These are phyloP conservation scores for Zaprionus lineosus DNA, from an alignment of 2,888 invertebrate species.

Conservation along the genomic window DNA sequence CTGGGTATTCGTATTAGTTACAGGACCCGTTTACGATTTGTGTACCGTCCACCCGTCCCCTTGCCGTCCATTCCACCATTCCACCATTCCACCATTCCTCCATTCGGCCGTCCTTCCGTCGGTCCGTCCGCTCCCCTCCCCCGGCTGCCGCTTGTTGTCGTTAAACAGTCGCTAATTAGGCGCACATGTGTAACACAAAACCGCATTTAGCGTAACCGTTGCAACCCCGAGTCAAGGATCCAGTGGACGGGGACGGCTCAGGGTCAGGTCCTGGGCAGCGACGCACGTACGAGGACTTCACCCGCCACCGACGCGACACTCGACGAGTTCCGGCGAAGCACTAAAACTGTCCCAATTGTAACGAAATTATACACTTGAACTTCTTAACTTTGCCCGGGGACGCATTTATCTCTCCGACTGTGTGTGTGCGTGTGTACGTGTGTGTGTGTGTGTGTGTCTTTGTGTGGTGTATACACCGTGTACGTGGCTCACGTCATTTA, in stretches of 20 bases:
- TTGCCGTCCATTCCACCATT: no score
- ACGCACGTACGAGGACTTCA: conserved; percentile 15
- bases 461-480: conserved; percentile 13
- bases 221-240: conserved; percentile 23
- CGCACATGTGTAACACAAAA: conserved; percentile 80
- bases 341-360: conserved; percentile 76
- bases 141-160: conserved; percentile 40
- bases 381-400: conserved; percentile 60
- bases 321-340: conserved; percentile 68
- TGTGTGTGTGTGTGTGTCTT: conserved; percentile 5
- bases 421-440: neutral
- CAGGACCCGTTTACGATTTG: conserved; percentile 32
- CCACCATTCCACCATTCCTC: no score
- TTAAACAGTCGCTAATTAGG: conserved; percentile 80
- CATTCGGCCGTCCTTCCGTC: no score
- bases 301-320: conserved; percentile 44
- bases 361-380: conserved; percentile 78
- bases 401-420: conserved; percentile 12
- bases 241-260: conserved; percentile 2
- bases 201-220: conserved; percentile 68
- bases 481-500: neutral
- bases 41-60: neutral
- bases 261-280: neutral
- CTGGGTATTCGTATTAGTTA: conserved; percentile 44
- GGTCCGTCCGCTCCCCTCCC: conserved; percentile 1